Base-by-base conservation (phyloP, 2,113 vertebrate genomes). In the Apodemus sylvaticus region DNA sequence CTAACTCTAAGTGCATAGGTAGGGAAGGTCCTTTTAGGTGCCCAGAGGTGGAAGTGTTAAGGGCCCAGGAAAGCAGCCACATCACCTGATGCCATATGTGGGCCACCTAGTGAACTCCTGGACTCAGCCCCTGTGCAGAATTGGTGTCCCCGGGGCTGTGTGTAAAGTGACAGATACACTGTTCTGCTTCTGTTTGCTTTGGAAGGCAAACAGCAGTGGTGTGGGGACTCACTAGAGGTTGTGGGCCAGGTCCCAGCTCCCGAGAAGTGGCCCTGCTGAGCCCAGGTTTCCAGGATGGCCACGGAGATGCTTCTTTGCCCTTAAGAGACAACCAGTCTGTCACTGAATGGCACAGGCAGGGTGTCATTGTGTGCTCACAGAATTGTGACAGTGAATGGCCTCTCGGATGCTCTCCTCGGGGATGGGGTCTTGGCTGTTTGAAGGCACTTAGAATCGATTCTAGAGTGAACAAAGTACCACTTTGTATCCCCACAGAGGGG, bases 261-360 rank as follows among this genome's bases (percentile, higher is more conserved):
- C 4, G 78, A 45, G n/a, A 2, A 0, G 29, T 22, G 9, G 17
- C 55, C 1, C n/a, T 39, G 17, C 39, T 71, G 45, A 76, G 34
- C 87, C 0, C 1, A n/a, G 55, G 51, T 31, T 79, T 48, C 71
- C 36, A 45, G 34, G 73, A 60, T 53, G 34, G 73, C 55, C 31
- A 5, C 0, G 0, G 39, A 7, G 51, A 86, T 12, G 70, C 34
- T 36, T 20, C 58, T 9, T 34, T 17, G 17, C 8, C 79, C 53
- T 90, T 2, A 16, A 58, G 74, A 86, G 22, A 5, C 51, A 60
- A 16, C 20, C 66, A 39, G 74, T 24, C 14, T 42, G 1, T 73
- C 3, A 4, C 31, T 76, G 81, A 71, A 31, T 24, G 39, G 17
- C 39, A 10, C 5, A 0, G 0, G 13, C 6, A 68, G 2, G 0